A percentile compares a stretch with the other conserved stretches of the same genome.
Conservation (phyloP, 1,140 invertebrate species). For the Drosophila prosaltans region DNA sequence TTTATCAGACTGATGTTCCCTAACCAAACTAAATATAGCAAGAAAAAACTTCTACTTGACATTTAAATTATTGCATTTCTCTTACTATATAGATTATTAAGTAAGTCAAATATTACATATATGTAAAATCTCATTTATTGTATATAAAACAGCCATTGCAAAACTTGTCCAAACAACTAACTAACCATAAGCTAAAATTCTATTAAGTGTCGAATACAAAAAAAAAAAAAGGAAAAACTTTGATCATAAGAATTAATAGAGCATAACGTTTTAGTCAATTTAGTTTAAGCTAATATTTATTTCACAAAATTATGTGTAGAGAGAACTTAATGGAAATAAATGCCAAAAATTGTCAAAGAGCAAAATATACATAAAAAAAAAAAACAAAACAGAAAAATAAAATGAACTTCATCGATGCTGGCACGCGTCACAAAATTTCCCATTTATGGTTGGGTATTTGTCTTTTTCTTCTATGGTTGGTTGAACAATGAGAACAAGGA, state of each 20-base stretch:
- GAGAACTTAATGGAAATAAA: constrained; percentile 56
- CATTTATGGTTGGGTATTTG: not conserved
- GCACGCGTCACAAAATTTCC: constrained; percentile 6
- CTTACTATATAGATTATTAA: constrained; percentile 40
- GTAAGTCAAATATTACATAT: constrained; percentile 34
- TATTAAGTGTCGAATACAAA: constrained; percentile 31
- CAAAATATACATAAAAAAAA: not conserved
- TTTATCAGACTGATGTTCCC: constrained; percentile 67
- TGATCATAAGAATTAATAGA: constrained; percentile 66
- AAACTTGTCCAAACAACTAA: constrained; percentile 58
- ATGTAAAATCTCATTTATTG: constrained; percentile 19
- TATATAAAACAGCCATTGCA: constrained; percentile 34
- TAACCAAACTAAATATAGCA: not conserved
- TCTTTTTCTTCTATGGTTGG: constrained; percentile 3
- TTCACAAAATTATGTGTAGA: constrained; percentile 66
- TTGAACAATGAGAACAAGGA: constrained; percentile 6
- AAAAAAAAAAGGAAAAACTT: constrained; percentile 19
- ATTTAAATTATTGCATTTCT: constrained; percentile 47
- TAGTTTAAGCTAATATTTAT: constrained; percentile 77
- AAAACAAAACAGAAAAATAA: not conserved
- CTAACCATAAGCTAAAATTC: constrained; percentile 51
- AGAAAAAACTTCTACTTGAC: constrained; percentile 37
- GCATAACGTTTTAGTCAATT: constrained; percentile 76
- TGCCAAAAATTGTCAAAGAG: constrained; percentile 28
- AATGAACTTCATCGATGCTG: constrained; percentile 1